Percentiles rank a stretch among this genome's conserved stretches.
These are phyloP conservation scores for Bombylius major DNA, from an alignment of 2,888 invertebrate genomes.

Conservation along the genomic window DNA sequence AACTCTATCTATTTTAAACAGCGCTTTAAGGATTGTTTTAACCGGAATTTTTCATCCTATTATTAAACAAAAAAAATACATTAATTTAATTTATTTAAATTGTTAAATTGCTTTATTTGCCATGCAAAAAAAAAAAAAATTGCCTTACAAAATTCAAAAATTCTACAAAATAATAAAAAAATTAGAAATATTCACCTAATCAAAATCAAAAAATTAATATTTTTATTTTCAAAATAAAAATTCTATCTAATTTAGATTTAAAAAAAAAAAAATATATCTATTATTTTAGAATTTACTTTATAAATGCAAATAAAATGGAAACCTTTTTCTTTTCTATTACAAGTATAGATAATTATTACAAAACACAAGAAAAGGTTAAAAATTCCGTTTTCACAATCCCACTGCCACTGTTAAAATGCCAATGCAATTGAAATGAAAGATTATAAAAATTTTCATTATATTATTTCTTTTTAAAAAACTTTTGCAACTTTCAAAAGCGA, in stretches of 20 bases:
- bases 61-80: background rate
- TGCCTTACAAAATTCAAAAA: no score
- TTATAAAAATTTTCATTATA: constrained; percentile 20
- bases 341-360: background rate
- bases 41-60: constrained; percentile 17
- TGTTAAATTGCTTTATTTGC: no score
- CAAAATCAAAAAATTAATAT: no score
- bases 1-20: background rate
- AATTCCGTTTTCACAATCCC: constrained; percentile 21
- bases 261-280: no score
- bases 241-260: no score
- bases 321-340: background rate
- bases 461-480: background rate
- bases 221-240: background rate
- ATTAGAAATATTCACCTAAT: no score
- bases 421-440: constrained; percentile 27
- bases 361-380: constrained; percentile 6
- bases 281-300: no score
- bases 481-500: constrained; percentile 2
- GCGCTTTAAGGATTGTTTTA: constrained; percentile 14
- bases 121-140: no score
- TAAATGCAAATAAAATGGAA: no score
- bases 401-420: constrained; percentile 37
- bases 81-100: no score
- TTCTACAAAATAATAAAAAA: no score